These are phyloP conservation scores for Blennius ocellaris DNA, from an alignment of 2,113 vertebrate genomes.

Conservation along the genomic window DNA sequence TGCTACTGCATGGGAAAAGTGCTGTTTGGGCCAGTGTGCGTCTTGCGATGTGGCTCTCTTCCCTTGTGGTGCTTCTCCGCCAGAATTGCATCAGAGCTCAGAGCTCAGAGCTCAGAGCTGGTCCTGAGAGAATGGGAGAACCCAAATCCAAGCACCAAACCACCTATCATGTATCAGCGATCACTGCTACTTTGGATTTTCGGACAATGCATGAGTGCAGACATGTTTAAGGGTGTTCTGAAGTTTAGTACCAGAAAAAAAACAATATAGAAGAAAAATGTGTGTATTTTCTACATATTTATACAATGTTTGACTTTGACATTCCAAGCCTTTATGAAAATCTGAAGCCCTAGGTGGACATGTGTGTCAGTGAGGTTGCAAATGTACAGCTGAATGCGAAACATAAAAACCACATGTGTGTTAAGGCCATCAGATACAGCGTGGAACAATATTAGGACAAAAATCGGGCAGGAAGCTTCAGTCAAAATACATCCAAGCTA, in stretches of 20 bases:
- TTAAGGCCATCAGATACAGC: slow-evolving; percentile 52
- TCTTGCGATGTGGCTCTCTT: background rate
- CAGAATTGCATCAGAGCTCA: background rate
- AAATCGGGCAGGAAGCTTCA: slow-evolving; percentile 50
- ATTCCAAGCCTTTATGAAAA: slow-evolving; percentile 21
- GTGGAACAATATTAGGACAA: slow-evolving; percentile 54
- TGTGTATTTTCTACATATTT: background rate
- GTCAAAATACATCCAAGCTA: slow-evolving; percentile 53
- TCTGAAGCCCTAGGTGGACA: slow-evolving; percentile 25
- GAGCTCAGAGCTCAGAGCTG: background rate
- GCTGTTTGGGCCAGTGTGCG: background rate
- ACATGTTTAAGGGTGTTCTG: background rate
- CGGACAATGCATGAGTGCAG: background rate
- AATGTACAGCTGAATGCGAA: slow-evolving; percentile 21
- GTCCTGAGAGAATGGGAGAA: background rate
- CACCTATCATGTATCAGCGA: background rate
- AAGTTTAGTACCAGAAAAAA: background rate
- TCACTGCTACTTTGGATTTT: background rate
- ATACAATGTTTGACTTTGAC: slow-evolving; percentile 11
- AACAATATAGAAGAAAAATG: background rate
- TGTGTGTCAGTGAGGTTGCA: slow-evolving; percentile 27
- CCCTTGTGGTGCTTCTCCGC: background rate
- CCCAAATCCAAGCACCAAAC: background rate
- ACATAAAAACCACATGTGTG: slow-evolving; percentile 52
- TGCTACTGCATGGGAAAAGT: background rate